Base-by-base conservation (phyloP, 2,888 invertebrate genomes). In the Trachelus tabidus region DNA sequence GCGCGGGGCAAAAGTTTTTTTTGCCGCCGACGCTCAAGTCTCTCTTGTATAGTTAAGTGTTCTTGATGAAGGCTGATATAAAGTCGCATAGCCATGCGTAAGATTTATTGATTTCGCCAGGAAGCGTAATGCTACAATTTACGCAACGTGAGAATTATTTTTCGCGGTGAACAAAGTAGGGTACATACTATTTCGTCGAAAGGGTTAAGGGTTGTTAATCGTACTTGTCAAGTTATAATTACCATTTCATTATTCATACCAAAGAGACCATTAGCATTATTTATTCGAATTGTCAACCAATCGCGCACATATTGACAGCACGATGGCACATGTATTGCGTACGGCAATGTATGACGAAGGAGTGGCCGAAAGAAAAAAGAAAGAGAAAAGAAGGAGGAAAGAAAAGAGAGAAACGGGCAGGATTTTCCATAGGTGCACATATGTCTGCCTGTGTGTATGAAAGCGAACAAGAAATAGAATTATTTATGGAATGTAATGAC, bases 191-290 rank as follows among this genome's bases (percentile, higher is more conserved):
- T 31, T 69, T 69, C 69, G 69, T 69, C 71, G 77, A 80, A 74
- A 81, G 79, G 75, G 77, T 80, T 76, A 30, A 75, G 31, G 56
- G 68, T 68, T 40, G 75, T 76, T 69, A 31, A 15, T 69, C 68
- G 68, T 75, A 77, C 77, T 74, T 79, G 75, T 76, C 33, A 30
- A 69, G 69, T 69, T 78, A 78, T 76, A 78, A 77, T 81, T 79
- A 79, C 76, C 79, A 77, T 80, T 81, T 79, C 79, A 79, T 79
- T 76, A 40, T 76, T 81, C 80, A 87, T 87, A 82, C 88, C 88
- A 88, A 88, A 88, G 88, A 88, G 83, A 85, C 85, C 87, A 87
- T 83, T 86, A 83, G 34, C 69, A 37, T 79, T 76, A 79, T 79
- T 76, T 73, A 77, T 75, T 31, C 37, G 73, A 77, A 73, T 77